Percentiles rank a stretch among this genome's conserved stretches.
Conservation (phyloP, 2,113 vertebrate genomes). For the Penelope pileata region DNA sequence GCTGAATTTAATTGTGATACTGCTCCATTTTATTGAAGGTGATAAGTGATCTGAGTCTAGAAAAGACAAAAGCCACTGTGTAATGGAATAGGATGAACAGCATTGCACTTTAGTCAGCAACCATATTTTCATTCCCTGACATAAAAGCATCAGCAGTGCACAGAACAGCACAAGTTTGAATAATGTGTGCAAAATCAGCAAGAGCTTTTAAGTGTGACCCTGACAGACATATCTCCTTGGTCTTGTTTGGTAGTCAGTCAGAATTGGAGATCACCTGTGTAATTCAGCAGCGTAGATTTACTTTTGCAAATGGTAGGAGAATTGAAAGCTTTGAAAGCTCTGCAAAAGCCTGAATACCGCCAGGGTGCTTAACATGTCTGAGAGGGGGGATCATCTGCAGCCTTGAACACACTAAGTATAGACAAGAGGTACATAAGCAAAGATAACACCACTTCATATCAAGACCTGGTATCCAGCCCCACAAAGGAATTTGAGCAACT, state of each 20-base stretch:
- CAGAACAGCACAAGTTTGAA: background rate
- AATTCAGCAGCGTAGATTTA: background rate
- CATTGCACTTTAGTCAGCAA: background rate
- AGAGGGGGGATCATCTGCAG: slow-evolving; percentile 36
- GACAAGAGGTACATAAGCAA: slow-evolving; percentile 53
- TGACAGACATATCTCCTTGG: background rate
- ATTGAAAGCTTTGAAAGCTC: slow-evolving; percentile 8
- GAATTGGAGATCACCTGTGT: background rate
- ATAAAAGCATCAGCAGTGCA: background rate
- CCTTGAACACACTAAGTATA: slow-evolving; percentile 44
- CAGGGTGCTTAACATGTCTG: slow-evolving; percentile 20
- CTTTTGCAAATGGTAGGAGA: background rate
- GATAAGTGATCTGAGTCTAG: background rate
- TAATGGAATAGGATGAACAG: background rate
- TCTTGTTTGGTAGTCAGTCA: background rate
- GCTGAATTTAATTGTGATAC: background rate
- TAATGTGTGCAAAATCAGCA: background rate
- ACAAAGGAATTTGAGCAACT: slow-evolving; percentile 58
- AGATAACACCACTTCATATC: slow-evolving; percentile 66
- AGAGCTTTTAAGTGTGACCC: background rate
- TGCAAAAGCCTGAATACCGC: background rate
- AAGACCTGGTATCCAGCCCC: slow-evolving; percentile 36
- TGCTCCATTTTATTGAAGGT: background rate
- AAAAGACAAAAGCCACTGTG: background rate
- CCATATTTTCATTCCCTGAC: background rate